A percentile compares a stretch with the other conserved stretches of the same genome.
phyloP scores from a whole-genome alignment of 2,113 vertebrate genomes.

The Eretmochelys imbricata region DNA sequence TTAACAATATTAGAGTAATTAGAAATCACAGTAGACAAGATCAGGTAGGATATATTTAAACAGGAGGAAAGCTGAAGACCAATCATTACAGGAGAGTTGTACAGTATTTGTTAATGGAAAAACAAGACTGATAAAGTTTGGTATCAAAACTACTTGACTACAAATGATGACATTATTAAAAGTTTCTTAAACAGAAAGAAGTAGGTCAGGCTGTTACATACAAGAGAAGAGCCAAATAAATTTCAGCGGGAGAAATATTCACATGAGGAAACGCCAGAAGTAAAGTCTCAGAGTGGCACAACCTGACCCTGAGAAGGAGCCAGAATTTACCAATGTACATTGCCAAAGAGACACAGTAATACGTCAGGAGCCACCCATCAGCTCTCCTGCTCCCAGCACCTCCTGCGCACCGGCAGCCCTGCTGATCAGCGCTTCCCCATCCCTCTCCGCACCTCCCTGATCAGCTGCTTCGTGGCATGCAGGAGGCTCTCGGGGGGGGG shows the following conservation, averaged over 20 bases:
- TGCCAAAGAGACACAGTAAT: too few relatives aligned
- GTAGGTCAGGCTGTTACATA: not conserved
- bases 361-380: too few relatives aligned
- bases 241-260: not conserved
- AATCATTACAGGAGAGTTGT: slow-evolving; percentile 11
- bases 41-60: not conserved
- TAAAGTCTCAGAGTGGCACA: not conserved
- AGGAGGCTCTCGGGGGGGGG: too few relatives aligned
- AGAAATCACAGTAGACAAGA: not conserved
- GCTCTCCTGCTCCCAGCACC: too few relatives aligned
- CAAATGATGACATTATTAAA: slow-evolving; percentile 22
- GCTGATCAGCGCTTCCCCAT: too few relatives aligned
- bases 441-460: too few relatives aligned
- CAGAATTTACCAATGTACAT: too few relatives aligned
- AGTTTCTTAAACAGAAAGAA: slow-evolving; percentile 13
- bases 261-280: not conserved
- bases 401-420: too few relatives aligned
- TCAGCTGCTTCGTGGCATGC: too few relatives aligned
- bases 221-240: not conserved
- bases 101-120: slow-evolving; percentile 23
- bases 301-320: too few relatives aligned
- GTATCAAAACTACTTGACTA: slow-evolving; percentile 20
- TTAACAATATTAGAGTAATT: slow-evolving; percentile 33
- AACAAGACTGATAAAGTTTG: not conserved
- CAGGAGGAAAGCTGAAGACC: not conserved